A percentile compares a stretch with the other conserved stretches of the same genome.
These are phyloP conservation scores for Proisotoma minuta DNA, from an alignment of 2,888 invertebrate species.

Conservation along the genomic window DNA sequence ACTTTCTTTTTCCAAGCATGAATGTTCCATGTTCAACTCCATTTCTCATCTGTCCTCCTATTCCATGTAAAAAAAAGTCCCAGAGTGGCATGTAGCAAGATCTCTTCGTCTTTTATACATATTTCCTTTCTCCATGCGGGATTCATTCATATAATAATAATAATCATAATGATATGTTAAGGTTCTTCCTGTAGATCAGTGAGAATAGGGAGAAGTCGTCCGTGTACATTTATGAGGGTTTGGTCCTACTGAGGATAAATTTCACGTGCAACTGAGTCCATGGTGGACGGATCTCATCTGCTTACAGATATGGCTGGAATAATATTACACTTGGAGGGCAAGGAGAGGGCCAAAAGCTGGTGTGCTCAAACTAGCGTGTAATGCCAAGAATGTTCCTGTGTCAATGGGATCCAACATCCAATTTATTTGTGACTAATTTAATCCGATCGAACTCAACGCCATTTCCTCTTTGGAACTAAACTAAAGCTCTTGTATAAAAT, in stretches of 20 bases:
- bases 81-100: neutral
- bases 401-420: conserved; percentile 48
- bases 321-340: conserved; percentile 6
- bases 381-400: conserved; percentile 46
- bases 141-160: neutral
- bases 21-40: conserved; percentile 33
- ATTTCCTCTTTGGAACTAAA: conserved; percentile 17
- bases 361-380: conserved; percentile 42
- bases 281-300: neutral
- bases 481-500: conserved; percentile 18
- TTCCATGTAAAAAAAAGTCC: conserved; percentile 8
- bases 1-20: conserved; percentile 11
- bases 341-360: conserved; percentile 11
- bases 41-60: conserved; percentile 43
- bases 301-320: conserved; percentile 3
- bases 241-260: neutral
- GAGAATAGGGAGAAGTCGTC: neutral
- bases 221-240: neutral
- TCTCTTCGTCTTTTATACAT: neutral
- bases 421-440: conserved; percentile 48
- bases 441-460: conserved; percentile 44
- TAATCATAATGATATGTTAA: neutral
- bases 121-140: neutral
- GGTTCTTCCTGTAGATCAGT: too few species aligned
- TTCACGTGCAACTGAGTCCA: neutral